A percentile compares a stretch with the other conserved stretches of the same genome.
These are phyloP conservation scores for Poeciliopsis retropinna DNA, from an alignment of 2,113 vertebrate species.

Conservation along the genomic window DNA sequence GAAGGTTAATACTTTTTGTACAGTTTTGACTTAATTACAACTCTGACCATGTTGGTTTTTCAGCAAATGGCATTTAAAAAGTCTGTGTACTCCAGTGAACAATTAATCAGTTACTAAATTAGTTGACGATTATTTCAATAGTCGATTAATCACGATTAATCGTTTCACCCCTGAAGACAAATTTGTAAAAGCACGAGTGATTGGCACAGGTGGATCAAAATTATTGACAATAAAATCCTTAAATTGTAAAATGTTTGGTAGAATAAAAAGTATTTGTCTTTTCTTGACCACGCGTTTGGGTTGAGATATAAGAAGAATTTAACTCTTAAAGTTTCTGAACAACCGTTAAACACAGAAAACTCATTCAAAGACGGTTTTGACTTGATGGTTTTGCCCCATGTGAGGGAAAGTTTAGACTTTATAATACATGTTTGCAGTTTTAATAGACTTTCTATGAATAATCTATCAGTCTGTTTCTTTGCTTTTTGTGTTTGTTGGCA, in stretches of 20 bases:
- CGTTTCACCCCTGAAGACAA: too few relatives aligned
- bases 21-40: too few relatives aligned
- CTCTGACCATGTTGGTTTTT: too few relatives aligned
- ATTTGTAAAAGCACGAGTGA: too few relatives aligned
- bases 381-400: neutral
- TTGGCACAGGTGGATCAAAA: neutral
- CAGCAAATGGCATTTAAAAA: too few relatives aligned
- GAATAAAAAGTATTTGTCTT: neutral
- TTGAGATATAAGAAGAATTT: neutral
- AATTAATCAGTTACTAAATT: too few relatives aligned
- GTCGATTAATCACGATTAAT: too few relatives aligned
- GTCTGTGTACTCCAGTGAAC: too few relatives aligned
- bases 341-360: neutral
- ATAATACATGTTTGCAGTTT: conserved; percentile 1
- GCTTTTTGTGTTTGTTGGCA: conserved; percentile 1
- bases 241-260: neutral
- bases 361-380: neutral
- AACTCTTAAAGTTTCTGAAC: neutral
- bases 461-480: conserved; percentile 1
- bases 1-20: too few relatives aligned
- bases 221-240: neutral
- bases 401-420: neutral
- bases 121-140: too few relatives aligned
- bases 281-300: neutral
- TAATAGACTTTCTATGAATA: conserved; percentile 25